Evolutionary conservation across 2,888 invertebrate species (phyloP).

Genomic region (Ennomos erosarius): DNA sequence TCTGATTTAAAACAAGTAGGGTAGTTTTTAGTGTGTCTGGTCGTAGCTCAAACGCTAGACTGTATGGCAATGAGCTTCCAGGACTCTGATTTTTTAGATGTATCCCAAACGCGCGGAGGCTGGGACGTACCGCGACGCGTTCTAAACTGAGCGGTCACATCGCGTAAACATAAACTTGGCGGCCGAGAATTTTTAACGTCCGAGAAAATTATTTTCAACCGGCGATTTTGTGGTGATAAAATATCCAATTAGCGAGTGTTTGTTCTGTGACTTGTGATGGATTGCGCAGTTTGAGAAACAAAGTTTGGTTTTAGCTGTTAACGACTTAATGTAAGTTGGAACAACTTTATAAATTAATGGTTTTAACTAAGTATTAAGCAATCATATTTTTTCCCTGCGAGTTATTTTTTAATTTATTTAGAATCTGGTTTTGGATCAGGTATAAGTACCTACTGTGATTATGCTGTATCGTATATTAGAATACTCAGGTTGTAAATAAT

Average conservation of each 20-base stretch:
- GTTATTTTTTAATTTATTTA: too few species aligned
- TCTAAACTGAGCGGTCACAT: slow-evolving; percentile 31
- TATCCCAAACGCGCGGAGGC: slow-evolving; percentile 65
- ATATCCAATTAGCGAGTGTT: slow-evolving; percentile 49
- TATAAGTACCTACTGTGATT: too few species aligned
- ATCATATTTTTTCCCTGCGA: neutral
- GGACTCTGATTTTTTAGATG: slow-evolving; percentile 82
- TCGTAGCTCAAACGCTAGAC: slow-evolving; percentile 54
- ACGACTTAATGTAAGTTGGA: slow-evolving; percentile 49
- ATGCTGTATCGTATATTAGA: too few species aligned
- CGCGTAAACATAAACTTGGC: slow-evolving; percentile 33
- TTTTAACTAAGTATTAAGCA: slow-evolving; percentile 23
- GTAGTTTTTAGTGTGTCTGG: slow-evolving; percentile 29
- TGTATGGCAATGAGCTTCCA: slow-evolving; percentile 76
- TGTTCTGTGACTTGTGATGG: slow-evolving; percentile 51
- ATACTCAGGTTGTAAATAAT: too few species aligned
- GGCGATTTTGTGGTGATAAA: slow-evolving; percentile 44
- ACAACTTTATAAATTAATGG: slow-evolving; percentile 43
- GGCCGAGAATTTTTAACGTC: slow-evolving; percentile 12
- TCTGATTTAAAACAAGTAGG: rapidly evolving
- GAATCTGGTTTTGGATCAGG: too few species aligned
- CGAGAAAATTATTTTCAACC: too few species aligned
- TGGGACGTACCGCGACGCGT: slow-evolving; percentile 64
- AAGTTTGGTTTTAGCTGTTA: slow-evolving; percentile 43
- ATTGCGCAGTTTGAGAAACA: slow-evolving; percentile 49